phyloP scores from a whole-genome alignment of 2,888 invertebrate genomes.

The Teleogryllus oceanicus region DNA sequence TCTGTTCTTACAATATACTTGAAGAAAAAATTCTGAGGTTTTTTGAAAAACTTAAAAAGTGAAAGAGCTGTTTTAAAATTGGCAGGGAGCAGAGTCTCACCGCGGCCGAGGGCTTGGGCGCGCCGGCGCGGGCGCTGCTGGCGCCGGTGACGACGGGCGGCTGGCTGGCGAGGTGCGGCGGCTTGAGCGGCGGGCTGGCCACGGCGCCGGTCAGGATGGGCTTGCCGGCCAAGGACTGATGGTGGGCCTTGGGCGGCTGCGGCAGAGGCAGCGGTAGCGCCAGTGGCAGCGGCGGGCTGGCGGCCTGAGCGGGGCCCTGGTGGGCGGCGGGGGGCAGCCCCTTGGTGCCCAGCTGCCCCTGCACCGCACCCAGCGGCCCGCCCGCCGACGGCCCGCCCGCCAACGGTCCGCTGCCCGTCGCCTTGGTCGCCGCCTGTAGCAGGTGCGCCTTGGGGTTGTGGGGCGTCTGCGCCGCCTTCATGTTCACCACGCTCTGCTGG shows the following conservation, averaged over 20 bases:
- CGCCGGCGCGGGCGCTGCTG: slow-evolving; percentile 43
- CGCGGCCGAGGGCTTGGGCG: slow-evolving; percentile 31
- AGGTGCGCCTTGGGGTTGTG: slow-evolving; percentile 49
- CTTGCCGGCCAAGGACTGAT: slow-evolving; percentile 30
- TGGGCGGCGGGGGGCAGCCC: neutral
- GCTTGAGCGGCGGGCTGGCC: slow-evolving; percentile 56
- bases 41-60: too few species aligned
- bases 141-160: slow-evolving; percentile 51
- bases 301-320: neutral
- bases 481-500: slow-evolving; percentile 26
- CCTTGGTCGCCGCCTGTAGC: slow-evolving; percentile 45
- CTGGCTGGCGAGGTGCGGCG: slow-evolving; percentile 47
- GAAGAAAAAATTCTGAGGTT: too few species aligned
- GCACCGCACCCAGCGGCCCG: neutral
- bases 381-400: neutral
- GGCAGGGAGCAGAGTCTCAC: too few species aligned
- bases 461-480: slow-evolving; percentile 41
- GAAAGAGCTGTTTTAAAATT: too few species aligned
- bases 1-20: too few species aligned
- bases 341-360: neutral
- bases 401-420: neutral
- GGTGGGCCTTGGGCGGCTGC: slow-evolving; percentile 41
- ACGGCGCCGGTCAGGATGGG: slow-evolving; percentile 46
- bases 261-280: slow-evolving; percentile 26
- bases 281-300: slow-evolving; percentile 1